Evolutionary conservation across 2,797 vertebrate species (phyloP).

Genomic region (Balearica regulorum): DNA sequence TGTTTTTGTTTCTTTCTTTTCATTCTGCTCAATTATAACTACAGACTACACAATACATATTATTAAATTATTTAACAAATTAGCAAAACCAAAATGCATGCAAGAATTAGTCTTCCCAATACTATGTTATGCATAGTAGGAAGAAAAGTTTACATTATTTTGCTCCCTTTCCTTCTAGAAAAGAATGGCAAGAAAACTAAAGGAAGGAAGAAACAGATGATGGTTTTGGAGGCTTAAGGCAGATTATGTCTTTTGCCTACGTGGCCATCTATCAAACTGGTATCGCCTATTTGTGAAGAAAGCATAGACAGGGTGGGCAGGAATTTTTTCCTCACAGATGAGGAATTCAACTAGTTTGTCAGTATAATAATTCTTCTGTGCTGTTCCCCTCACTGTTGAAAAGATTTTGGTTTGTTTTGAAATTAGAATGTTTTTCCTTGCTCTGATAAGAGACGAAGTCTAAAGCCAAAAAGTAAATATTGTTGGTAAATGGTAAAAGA

Average conservation of each 20-base stretch:
- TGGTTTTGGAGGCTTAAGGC: background rate
- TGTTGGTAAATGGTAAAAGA: background rate
- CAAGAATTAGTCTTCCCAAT: background rate
- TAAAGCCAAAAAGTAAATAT: slow-evolving; percentile 26
- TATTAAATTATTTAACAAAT: background rate
- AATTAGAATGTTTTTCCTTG: background rate
- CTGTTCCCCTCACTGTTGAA: background rate
- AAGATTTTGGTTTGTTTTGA: background rate
- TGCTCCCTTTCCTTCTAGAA: background rate
- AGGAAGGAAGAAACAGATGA: background rate
- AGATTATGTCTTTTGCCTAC: background rate
- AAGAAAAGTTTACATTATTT: background rate
- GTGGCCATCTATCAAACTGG: background rate
- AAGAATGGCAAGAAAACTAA: background rate
- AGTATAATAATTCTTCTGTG: background rate
- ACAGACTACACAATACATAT: background rate
- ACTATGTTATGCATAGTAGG: background rate
- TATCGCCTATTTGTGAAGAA: background rate
- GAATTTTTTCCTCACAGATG: background rate
- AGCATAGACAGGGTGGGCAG: background rate
- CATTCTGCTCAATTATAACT: background rate
- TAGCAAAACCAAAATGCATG: background rate
- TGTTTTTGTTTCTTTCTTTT: background rate
- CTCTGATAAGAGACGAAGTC: background rate
- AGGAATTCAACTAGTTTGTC: background rate